Conservation (phyloP, 2,888 invertebrate species). For the Stenotaenia linearis region DNA sequence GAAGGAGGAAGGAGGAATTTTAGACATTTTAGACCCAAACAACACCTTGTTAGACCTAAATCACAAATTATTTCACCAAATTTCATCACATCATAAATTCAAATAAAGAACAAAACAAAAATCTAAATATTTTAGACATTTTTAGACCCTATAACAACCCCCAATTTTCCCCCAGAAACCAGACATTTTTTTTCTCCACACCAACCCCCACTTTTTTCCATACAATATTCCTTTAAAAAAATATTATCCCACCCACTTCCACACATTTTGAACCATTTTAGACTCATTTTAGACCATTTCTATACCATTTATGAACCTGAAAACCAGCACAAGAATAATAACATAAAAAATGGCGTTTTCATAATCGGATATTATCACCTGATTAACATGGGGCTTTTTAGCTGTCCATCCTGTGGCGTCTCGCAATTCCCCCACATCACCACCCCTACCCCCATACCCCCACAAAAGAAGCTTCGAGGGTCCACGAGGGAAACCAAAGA, state of each 20-base stretch:
- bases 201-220: background rate
- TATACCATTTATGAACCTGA: too few relatives aligned
- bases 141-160: background rate
- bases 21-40: too few relatives aligned
- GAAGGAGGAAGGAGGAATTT: too few relatives aligned
- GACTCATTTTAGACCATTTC: background rate
- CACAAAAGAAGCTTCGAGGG: constrained; percentile 23
- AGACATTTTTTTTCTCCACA: background rate
- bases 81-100: too few relatives aligned
- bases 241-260: background rate
- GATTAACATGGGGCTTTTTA: constrained; percentile 13
- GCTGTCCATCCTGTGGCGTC: constrained; percentile 17
- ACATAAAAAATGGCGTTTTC: background rate
- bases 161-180: too few relatives aligned
- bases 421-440: background rate
- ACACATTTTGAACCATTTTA: background rate
- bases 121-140: background rate
- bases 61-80: too few relatives aligned
- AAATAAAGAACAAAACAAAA: too few relatives aligned
- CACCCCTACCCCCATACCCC: background rate
- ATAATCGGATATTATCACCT: constrained; percentile 23
- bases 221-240: too few relatives aligned
- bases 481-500: constrained; percentile 26
- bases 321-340: background rate
- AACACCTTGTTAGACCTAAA: too few relatives aligned